Evolutionary conservation across 1,140 invertebrate genomes (phyloP).

Genomic region (Atta cephalotes): DNA sequence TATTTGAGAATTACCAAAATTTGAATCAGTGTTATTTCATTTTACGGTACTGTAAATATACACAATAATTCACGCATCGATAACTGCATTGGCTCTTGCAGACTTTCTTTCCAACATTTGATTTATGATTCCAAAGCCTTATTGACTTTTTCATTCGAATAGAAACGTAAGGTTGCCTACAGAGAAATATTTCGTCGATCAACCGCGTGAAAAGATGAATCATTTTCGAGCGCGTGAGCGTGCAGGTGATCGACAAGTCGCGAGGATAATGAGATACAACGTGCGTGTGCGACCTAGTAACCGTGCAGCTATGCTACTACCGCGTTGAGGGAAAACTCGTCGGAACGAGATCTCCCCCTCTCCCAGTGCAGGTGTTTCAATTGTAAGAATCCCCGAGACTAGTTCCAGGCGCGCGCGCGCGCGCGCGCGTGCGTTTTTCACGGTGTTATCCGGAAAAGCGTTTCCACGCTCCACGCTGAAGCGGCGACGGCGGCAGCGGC

Average conservation of each 20-base stretch:
- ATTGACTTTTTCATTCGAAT: too few species aligned
- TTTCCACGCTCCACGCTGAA: slow-evolving; percentile 24
- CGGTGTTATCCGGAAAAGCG: slow-evolving; percentile 60
- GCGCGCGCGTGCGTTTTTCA: slow-evolving; percentile 61
- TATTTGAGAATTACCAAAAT: too few species aligned
- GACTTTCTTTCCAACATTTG: too few species aligned
- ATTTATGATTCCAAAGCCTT: too few species aligned
- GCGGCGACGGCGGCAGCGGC: background rate
- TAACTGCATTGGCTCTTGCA: too few species aligned
- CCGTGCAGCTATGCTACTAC: slow-evolving; percentile 29
- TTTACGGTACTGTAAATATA: too few species aligned
- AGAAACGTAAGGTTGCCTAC: background rate
- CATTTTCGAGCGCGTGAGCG: background rate
- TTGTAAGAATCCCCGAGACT: slow-evolving; percentile 64
- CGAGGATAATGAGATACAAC: slow-evolving; percentile 46
- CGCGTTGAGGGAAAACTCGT: slow-evolving; percentile 64
- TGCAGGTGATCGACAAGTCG: slow-evolving; percentile 1
- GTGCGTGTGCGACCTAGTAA: slow-evolving; percentile 58
- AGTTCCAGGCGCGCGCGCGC: slow-evolving; percentile 24
- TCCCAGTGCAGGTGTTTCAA: slow-evolving; percentile 54
- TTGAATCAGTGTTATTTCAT: too few species aligned
- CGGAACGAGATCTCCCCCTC: slow-evolving; percentile 60
- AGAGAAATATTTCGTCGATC: background rate
- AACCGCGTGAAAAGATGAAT: background rate
- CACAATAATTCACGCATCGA: too few species aligned